phyloP scores from a whole-genome alignment of 2,113 vertebrate species.

The Malurus melanocephalus region DNA sequence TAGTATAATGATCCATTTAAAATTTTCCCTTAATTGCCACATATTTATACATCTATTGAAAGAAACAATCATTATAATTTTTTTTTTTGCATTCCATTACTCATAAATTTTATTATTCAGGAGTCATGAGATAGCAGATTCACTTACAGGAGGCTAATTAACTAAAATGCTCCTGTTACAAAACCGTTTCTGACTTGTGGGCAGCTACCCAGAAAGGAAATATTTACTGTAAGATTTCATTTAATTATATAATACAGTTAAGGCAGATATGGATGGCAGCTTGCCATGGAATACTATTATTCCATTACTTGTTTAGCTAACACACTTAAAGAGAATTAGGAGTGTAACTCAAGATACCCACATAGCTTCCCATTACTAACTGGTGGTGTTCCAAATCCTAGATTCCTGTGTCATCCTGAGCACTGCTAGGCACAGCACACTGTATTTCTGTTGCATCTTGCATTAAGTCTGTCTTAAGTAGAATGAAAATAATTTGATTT shows the following conservation, averaged over 20 bases:
- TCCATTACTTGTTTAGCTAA: conserved; percentile 5
- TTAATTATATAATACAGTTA: conserved; percentile 11
- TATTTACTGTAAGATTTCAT: conserved; percentile 12
- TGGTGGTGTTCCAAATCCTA: not conserved
- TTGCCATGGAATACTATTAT: not conserved
- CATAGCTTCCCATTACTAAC: not conserved
- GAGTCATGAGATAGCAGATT: not conserved
- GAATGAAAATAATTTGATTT: conserved; percentile 15
- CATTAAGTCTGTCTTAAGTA: not conserved
- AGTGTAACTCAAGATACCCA: not conserved
- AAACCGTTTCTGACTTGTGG: not conserved
- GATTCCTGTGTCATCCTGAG: not conserved
- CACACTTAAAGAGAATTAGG: not conserved
- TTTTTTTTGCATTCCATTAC: not conserved
- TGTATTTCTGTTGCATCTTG: not conserved
- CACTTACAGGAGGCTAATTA: conserved; percentile 23
- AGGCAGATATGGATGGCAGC: not conserved
- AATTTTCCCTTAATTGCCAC: not conserved
- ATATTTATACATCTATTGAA: conserved; percentile 18
- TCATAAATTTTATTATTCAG: conserved; percentile 11
- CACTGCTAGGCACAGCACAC: not conserved
- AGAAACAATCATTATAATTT: not conserved
- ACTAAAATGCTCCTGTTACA: conserved; percentile 14
- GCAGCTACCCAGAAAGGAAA: not conserved
- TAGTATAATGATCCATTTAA: conserved; percentile 21